phyloP scores from a whole-genome alignment of 2,113 vertebrate species.

The Menidia beryllina region DNA sequence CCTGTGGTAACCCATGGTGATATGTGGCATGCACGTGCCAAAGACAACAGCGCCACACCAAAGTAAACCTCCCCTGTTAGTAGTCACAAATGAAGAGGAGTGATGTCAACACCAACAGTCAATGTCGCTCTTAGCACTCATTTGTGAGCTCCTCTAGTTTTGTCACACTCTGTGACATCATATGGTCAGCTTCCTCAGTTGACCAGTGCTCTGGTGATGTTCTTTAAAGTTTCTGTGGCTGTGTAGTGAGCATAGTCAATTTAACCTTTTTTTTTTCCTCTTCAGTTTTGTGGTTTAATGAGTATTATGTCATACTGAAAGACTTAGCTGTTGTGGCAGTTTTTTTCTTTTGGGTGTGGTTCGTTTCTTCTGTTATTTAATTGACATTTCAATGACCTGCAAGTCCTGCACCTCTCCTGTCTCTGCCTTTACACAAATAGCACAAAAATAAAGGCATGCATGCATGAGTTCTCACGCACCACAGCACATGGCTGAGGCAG shows the following conservation, averaged over 20 bases:
- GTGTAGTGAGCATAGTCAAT: neutral
- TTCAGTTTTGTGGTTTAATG: neutral
- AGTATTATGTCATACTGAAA: too few relatives aligned
- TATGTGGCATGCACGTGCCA: slow-evolving; percentile 62
- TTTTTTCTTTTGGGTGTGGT: too few relatives aligned
- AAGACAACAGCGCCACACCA: slow-evolving; percentile 62
- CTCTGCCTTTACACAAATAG: too few relatives aligned
- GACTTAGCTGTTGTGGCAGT: too few relatives aligned
- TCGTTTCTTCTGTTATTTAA: too few relatives aligned
- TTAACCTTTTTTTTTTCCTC: neutral
- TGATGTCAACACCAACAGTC: slow-evolving; percentile 56
- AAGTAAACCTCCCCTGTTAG: slow-evolving; percentile 55
- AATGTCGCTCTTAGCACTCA: slow-evolving; percentile 53
- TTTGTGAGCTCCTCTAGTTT: slow-evolving; percentile 37
- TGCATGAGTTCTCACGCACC: neutral
- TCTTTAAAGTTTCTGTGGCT: too few relatives aligned
- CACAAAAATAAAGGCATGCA: too few relatives aligned
- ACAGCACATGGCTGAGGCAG: neutral
- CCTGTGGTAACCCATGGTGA: slow-evolving; percentile 49
- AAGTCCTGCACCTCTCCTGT: too few relatives aligned
- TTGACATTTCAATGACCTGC: too few relatives aligned
- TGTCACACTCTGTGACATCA: slow-evolving; percentile 55
- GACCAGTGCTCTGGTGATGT: slow-evolving; percentile 3
- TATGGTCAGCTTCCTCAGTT: slow-evolving; percentile 35
- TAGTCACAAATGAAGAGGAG: slow-evolving; percentile 50